Evolutionary conservation across 2,888 invertebrate species (phyloP).

Genomic region (Plusia festucae): DNA sequence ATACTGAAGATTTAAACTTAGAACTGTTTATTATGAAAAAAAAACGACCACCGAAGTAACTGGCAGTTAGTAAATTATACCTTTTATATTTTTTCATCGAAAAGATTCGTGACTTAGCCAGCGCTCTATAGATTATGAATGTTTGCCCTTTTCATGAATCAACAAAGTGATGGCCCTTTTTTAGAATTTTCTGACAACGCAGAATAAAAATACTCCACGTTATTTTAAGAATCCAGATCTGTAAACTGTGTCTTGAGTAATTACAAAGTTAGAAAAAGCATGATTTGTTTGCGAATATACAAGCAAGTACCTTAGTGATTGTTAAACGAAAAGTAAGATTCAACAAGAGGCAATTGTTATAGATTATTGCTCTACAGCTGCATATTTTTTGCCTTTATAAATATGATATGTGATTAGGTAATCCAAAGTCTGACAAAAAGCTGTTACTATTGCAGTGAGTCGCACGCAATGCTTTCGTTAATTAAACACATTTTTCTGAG

Average conservation of each 20-base stretch:
- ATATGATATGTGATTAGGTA: constrained; percentile 40
- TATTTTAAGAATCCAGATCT: constrained; percentile 29
- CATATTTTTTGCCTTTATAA: constrained; percentile 26
- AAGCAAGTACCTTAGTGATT: neutral
- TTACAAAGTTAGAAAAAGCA: constrained; percentile 9
- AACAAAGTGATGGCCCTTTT: constrained; percentile 33
- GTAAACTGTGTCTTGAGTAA: constrained; percentile 24
- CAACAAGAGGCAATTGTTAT: constrained; percentile 7
- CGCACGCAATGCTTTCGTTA: constrained; percentile 63
- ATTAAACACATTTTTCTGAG: constrained; percentile 62
- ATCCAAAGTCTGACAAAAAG: constrained; percentile 45
- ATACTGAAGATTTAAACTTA: neutral
- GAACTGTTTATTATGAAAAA: no score
- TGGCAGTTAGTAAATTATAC: constrained; percentile 22
- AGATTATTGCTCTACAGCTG: constrained; percentile 8
- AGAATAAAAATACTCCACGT: constrained; percentile 31
- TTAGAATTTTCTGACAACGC: constrained; percentile 41
- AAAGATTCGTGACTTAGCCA: constrained; percentile 24
- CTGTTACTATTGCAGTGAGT: constrained; percentile 35
- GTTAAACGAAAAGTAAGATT: neutral
- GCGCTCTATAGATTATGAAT: constrained; percentile 20
- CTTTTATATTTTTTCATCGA: constrained; percentile 34
- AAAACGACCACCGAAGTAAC: constrained; percentile 9
- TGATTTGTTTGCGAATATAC: neutral
- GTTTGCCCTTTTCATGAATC: constrained; percentile 36